Conservation (phyloP, 2,888 invertebrate genomes). For the Adineta ricciae region DNA sequence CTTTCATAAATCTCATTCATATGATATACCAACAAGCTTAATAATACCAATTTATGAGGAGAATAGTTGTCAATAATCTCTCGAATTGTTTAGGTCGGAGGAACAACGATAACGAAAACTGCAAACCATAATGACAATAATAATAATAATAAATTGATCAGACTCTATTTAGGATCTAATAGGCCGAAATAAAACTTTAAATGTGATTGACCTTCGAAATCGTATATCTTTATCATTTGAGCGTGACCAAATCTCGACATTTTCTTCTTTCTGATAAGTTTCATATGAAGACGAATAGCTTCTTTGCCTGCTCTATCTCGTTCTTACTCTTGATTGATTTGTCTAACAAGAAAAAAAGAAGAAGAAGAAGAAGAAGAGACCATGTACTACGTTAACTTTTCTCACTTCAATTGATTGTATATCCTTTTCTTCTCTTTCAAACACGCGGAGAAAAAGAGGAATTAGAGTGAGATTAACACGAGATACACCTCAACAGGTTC, state of each 20-base stretch:
- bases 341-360: neutral
- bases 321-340: neutral
- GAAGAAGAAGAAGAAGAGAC: neutral
- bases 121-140: too few relatives aligned
- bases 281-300: neutral
- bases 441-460: neutral
- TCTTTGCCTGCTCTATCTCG: conserved; percentile 7
- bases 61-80: neutral
- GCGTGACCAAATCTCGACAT: conserved; percentile 13
- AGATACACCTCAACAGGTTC: neutral
- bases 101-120: too few relatives aligned
- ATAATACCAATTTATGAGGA: neutral
- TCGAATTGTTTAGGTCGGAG: neutral
- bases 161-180: neutral
- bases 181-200: neutral
- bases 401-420: neutral
- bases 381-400: neutral
- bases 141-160: neutral
- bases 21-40: neutral
- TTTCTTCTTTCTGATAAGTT: conserved; percentile 15
- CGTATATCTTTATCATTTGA: neutral
- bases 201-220: conserved; percentile 3
- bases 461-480: neutral
- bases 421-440: too few relatives aligned
- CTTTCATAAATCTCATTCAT: neutral